Evolutionary conservation across 2,797 vertebrate genomes (phyloP), one percentile per base, ranked within the genome.

Genomic region (Adrianichthys oophorus): DNA sequence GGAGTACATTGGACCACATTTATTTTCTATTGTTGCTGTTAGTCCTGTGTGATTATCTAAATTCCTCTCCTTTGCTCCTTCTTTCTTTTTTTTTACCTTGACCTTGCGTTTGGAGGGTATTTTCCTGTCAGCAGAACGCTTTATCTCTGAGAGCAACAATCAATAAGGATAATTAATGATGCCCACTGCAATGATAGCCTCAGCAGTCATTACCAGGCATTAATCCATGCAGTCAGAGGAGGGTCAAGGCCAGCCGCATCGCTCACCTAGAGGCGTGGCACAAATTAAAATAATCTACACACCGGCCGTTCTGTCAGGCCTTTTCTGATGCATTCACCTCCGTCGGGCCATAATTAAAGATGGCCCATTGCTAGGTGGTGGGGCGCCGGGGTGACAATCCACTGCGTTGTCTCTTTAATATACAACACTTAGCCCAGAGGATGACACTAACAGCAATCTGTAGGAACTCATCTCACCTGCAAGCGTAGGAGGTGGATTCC

Each of bases 141-240:
- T 98, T 97, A 97, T 97, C 96, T 98, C 93, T 94, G 95, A 96
- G 94, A 95, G 95, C 94, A 95, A 92, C 95, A 96, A 98, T 98
- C 97, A 98, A 99, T 98, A 98, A 97, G 94, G 96, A 98, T 98
- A 99, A 99, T 99, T 99, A 99, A 99, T 98, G 96, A 98, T 96
- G 96, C 96, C 95, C 93, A 93, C 94, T 92, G 93, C 95, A 95
- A 95, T 96, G 95, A 98, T 95, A 95, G 95, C 95, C 96, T 96
- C 94, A 95, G 95, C 95, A 96, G 95, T 98, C 96, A 97, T 96
- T 95, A 95, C 92, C 90, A 92, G 90, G 92, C 95, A 97, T 97
- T 97, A 97, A 96, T 97, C 95, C 94, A 94, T 93, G 94, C 93
- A 96, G 95, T 95, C 95, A 94, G 93, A 84, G 90, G 90, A 83